Base-by-base conservation (phyloP, 2,888 invertebrate species). In the Eledona agricola region DNA sequence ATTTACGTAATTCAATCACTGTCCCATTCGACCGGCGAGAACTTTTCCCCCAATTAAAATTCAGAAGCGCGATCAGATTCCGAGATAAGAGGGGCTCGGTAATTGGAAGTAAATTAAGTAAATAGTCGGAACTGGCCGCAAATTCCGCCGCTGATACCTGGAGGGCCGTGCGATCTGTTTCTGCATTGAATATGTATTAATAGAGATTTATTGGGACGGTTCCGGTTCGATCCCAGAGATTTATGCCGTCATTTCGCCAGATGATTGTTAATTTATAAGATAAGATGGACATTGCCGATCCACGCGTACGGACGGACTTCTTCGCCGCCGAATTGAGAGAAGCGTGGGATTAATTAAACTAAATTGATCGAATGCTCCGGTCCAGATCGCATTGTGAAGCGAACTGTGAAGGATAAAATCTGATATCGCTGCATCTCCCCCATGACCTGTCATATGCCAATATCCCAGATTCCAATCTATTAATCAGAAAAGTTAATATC, bases 401-500 rank as follows among this genome's bases (percentile, higher is more conserved):
- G 55, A 47, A 58, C 47, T 51, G 57, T 59, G 40, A 58, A 62
- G 51, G 49, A 58, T 59, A 45, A 55, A 60, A 52, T 47, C 46
- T 49, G 58, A 47, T 57, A 57, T 52, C 58, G 45, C 29, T 37
- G 56, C 46, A 62, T 63, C 60, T 61, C 65, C 69, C 69, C 71
- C 45, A 59, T 51, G 49, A 51, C 54, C 63, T 69, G 72, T 72
- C 72, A 72, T 67, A 70, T 67, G 71, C 70, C 71, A 68, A 71
- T 72, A 64, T 69, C 64, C 60, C 62, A 67, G 72, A 71, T 71
- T 65, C 60, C 70, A 72, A 73, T 72, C 72, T 71, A 73, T 72
- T 72, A 72, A 72, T 73, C 72, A 71, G 70, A 70, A 70, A 71
- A 70, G 66, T 70, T 71, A 72, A 72, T 72, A 70, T 71, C 72